Conservation (phyloP, 2,888 invertebrate species). For the Eumerus sabulonum region DNA sequence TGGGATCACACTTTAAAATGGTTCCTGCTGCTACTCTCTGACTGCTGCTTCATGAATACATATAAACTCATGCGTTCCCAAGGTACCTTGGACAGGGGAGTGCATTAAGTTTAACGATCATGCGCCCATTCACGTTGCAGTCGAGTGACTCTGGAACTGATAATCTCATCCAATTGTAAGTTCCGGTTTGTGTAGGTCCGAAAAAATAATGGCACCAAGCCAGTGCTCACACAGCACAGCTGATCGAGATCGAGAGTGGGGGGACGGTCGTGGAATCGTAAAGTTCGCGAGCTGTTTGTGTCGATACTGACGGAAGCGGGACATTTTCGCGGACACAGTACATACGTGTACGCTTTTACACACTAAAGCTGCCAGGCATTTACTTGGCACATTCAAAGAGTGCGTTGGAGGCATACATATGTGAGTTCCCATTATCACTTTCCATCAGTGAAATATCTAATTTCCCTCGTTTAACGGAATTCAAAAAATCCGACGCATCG, state of each 20-base stretch:
- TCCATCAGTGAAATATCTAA: background rate
- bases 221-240: constrained; percentile 29
- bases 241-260: constrained; percentile 26
- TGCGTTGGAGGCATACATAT: too few species aligned
- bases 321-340: background rate
- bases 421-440: background rate
- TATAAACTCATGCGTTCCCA: constrained; percentile 6
- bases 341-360: too few species aligned
- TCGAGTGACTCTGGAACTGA: background rate
- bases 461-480: background rate
- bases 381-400: too few species aligned
- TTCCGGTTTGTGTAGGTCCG: constrained; percentile 26
- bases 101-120: constrained; percentile 64
- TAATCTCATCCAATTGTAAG: constrained; percentile 17
- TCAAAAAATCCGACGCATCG: background rate
- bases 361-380: too few species aligned
- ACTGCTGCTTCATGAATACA: constrained; percentile 5
- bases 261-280: constrained; percentile 22
- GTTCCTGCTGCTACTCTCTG: constrained; percentile 57
- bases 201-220: constrained; percentile 7
- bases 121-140: constrained; percentile 44
- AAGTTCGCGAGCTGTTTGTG: constrained; percentile 49
- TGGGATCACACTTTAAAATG: constrained; percentile 68
- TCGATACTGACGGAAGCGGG: constrained; percentile 26
- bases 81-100: constrained; percentile 15